Conservation (phyloP, 2,113 vertebrate species). For the Clarias macrocephalus region DNA sequence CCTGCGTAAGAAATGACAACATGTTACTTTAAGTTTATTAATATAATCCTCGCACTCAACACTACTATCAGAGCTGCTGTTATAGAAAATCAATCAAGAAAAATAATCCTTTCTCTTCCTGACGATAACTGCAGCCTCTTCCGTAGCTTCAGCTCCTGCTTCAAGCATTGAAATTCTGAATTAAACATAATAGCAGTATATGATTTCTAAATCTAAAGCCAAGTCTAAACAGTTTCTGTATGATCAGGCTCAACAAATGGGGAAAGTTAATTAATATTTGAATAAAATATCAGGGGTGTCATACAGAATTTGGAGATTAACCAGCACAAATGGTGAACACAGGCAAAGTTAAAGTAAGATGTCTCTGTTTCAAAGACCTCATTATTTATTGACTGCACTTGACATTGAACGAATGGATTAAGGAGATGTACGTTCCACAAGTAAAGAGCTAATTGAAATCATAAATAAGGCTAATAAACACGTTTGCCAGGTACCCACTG, state of each 20-base stretch:
- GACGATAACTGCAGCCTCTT: not conserved
- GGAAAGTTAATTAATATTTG: conserved; percentile 66
- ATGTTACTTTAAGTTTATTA: not conserved
- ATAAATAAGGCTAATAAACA: conserved; percentile 69
- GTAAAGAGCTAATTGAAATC: conserved; percentile 53
- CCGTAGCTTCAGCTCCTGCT: not conserved
- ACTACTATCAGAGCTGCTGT: not conserved
- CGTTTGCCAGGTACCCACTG: conserved; percentile 51
- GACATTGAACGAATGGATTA: conserved; percentile 33
- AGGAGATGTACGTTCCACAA: conserved; percentile 26
- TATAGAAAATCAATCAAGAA: not conserved
- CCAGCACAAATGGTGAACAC: conserved; percentile 31
- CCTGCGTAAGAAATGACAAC: not conserved
- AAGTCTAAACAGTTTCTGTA: conserved; percentile 53
- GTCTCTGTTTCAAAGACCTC: conserved; percentile 24
- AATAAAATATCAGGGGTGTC: conserved; percentile 64
- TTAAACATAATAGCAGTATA: not conserved
- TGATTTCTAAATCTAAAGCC: conserved; percentile 44
- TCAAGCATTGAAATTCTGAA: conserved; percentile 20
- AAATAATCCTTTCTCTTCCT: not conserved
- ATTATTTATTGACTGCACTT: conserved; percentile 54
- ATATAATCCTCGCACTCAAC: not conserved
- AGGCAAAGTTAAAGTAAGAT: conserved; percentile 57
- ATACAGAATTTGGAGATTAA: conserved; percentile 62
- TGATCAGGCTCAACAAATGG: conserved; percentile 59